Evolutionary conservation across 2,113 vertebrate species (phyloP), one percentile per base, ranked within the genome.

Genomic region (Holacanthus passer): DNA sequence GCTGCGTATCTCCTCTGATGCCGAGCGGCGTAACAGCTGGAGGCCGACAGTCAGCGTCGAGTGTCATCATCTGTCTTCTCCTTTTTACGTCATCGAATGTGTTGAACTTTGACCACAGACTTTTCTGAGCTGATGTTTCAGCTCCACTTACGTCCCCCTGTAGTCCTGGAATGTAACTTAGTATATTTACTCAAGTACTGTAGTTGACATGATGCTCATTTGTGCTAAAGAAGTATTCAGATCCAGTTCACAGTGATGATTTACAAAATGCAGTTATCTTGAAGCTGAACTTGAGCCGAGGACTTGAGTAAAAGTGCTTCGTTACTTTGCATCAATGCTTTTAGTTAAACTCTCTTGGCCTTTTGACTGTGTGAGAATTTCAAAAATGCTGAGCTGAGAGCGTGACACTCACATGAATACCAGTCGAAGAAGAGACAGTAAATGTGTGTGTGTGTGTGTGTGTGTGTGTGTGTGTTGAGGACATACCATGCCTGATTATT

Each of bases 401-500:
- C 11, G 8, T 0, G 19, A 22, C 53, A 1, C 55, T 59, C 7
- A 50, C 58, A 72, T 17, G 27, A 59, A 74, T 3, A 37, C 56
- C 39, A 60, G 64, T n/a, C 60, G 70, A 64, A 74, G 69, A 16
- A 22, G 32, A 71, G 55, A 24, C 58, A 31, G 39, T 66, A 32
- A 60, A 55, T 73, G 67, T 56, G 56, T 31, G 29, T 20, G 16
- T 9, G 29, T 39, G 17, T 14, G 41, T 32, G 45, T 60, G 32
- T 64, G 52, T 58, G 67, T 77, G 31, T 59, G 43, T 67, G 47
- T 70, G 63, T 64, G 43, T 41, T 69, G 39, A 67, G 39, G 58
- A 80, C 74, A 81, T 79, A 65, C 81, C 86, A 87, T 81, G 52
- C 73, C 84, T 78, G 79, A 88, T 90, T 89, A 83, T 89, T 92